A percentile compares a stretch with the other conserved stretches of the same genome.
Evolutionary conservation across 2,888 invertebrate species (phyloP).

Genomic region (Xanthorhoe designata): DNA sequence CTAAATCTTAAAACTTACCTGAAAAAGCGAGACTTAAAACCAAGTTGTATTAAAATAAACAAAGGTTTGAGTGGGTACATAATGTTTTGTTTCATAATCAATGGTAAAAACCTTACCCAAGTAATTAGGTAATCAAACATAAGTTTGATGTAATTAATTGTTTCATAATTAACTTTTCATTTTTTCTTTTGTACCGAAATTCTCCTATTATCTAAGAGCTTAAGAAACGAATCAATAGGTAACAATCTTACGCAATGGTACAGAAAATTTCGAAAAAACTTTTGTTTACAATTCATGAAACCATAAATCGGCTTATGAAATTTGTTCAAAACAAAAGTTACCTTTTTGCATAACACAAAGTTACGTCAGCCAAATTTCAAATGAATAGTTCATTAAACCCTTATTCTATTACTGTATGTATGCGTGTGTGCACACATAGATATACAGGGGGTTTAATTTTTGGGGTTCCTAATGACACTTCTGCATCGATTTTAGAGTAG

Average conservation of each 20-base stretch:
- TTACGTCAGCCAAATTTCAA: conserved; percentile 21
- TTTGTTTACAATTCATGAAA: conserved; percentile 17
- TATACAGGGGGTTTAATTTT: conserved; percentile 77
- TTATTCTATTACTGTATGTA: conserved; percentile 56
- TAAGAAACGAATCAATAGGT: background rate
- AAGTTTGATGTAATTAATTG: background rate
- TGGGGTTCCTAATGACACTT: conserved; percentile 85
- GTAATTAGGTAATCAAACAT: too few species aligned
- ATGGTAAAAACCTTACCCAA: too few species aligned
- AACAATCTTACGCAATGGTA: conserved; percentile 14
- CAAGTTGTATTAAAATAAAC: too few species aligned
- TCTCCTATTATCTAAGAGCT: background rate
- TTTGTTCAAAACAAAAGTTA: conserved; percentile 8
- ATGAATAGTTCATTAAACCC: conserved; percentile 51
- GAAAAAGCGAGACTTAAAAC: too few species aligned
- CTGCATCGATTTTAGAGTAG: conserved; percentile 83
- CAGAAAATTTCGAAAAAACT: conserved; percentile 7
- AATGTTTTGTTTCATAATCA: too few species aligned
- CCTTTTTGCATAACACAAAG: conserved; percentile 8
- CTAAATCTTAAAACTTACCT: too few species aligned
- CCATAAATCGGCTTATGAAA: conserved; percentile 22
- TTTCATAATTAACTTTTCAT: background rate
- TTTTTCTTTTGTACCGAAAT: background rate
- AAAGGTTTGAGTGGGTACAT: too few species aligned
- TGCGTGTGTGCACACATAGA: conserved; percentile 61